Evolutionary conservation across 2,113 vertebrate genomes (phyloP).

Genomic region (Crotalus viridis): DNA sequence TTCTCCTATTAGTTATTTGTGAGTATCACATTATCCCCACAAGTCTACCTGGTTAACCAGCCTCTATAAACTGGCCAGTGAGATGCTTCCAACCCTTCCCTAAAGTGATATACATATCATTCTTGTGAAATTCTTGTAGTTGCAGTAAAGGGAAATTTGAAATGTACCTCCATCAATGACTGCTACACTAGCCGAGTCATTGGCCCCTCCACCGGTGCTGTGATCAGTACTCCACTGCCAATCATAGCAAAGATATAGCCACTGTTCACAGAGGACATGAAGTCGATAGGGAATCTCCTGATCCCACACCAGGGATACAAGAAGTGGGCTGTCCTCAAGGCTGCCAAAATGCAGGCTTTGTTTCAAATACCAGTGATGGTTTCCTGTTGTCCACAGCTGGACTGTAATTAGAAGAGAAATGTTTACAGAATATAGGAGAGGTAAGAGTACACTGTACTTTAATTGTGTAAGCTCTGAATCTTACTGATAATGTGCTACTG

Average conservation of each 20-base stretch:
- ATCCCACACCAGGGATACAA: conserved; percentile 88
- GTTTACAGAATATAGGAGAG: neutral
- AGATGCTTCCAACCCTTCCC: neutral
- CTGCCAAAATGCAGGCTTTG: conserved; percentile 85
- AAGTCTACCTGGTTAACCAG: neutral
- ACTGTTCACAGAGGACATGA: conserved; percentile 78
- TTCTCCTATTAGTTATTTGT: neutral
- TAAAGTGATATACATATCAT: neutral
- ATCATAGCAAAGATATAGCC: conserved; percentile 82
- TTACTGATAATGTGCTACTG: neutral
- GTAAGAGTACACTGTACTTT: neutral
- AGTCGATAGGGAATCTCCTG: conserved; percentile 75
- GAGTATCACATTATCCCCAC: neutral
- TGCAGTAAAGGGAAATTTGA: neutral
- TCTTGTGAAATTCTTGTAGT: neutral
- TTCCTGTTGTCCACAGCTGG: conserved; percentile 90
- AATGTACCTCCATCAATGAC: conserved; percentile 91
- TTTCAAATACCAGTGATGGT: conserved; percentile 98
- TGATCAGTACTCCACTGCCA: conserved; percentile 88
- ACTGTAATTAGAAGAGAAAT: conserved; percentile 70
- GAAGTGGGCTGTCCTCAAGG: conserved; percentile 58
- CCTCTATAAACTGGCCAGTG: neutral
- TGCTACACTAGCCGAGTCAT: conserved; percentile 82
- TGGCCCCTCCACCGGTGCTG: conserved; percentile 68
- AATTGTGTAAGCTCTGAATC: neutral